Conservation (phyloP, 2,797 vertebrate genomes). For the Oceanodroma leucorhoa region DNA sequence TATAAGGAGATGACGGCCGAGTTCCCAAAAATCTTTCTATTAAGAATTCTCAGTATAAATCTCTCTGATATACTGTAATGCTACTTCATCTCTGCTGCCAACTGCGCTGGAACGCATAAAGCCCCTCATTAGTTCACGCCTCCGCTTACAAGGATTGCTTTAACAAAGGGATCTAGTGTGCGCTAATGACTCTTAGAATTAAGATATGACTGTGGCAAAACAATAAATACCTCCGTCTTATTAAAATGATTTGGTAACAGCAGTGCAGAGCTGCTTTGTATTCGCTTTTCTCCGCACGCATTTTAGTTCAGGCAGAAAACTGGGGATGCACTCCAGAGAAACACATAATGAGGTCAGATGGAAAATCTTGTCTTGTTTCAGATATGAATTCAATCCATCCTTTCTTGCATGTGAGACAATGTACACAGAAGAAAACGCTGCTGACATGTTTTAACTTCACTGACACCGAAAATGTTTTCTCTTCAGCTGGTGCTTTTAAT, state of each 20-base stretch:
- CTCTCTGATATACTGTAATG: conserved; percentile 55
- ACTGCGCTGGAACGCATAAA: conserved; percentile 43
- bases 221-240: conserved; percentile 71
- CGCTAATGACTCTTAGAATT: conserved; percentile 67
- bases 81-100: conserved; percentile 66
- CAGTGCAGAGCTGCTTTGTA: conserved; percentile 51
- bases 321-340: conserved; percentile 70
- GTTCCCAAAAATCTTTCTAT: conserved; percentile 64
- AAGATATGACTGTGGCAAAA: conserved; percentile 63
- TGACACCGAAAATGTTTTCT: conserved; percentile 61
- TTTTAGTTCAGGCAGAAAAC: conserved; percentile 71
- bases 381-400: conserved; percentile 74
- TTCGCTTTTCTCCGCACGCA: conserved; percentile 41
- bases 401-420: conserved; percentile 67
- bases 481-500: conserved; percentile 35
- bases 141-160: conserved; percentile 59
- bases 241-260: conserved; percentile 61
- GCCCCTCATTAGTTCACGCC: conserved; percentile 66
- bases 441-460: conserved; percentile 67
- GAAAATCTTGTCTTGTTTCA: conserved; percentile 75
- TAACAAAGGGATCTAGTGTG: conserved; percentile 59
- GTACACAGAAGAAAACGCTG: conserved; percentile 45
- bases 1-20: conserved; percentile 27
- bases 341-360: conserved; percentile 76
- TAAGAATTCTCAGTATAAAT: conserved; percentile 60